Base-by-base conservation (phyloP, 2,888 invertebrate genomes). In the Nomada ferruginata region DNA sequence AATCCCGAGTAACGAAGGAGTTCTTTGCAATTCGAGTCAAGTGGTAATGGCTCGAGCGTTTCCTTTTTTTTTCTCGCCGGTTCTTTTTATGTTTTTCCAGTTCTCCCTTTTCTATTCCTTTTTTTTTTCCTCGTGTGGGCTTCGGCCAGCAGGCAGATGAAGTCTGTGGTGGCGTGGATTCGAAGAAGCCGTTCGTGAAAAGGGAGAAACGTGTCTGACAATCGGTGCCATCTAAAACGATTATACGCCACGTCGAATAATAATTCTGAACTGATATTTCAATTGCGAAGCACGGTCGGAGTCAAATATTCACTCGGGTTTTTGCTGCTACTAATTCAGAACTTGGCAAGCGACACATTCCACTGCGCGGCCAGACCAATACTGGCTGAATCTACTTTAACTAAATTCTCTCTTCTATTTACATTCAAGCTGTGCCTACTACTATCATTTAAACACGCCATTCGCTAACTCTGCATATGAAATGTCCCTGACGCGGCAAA, bases 1-100 rank as follows among this genome's bases (percentile, higher is more conserved):
- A 83, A 70, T 79, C 61, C 63, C 83, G 71, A 82, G 76, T 85
- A 85, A 79, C 85, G 77, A 85, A 85, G 84, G 70, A 80, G 76
- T 76, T 80, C 84, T 84, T 82, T 84, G 76, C 80, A 83, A 84
- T 83, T 83, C 77, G 66, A 83, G 76, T 84, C 79, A 74, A 83
- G 80, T 80, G 73, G 80, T 84, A 84, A 84, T 76, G 75, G 79
- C 76, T 50, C 71, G 20, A 52, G 63, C 57, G 59, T 76, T 79
- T 66, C 71, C 61, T 57, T 74, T 82, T 23, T 42, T 20, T 42
- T 29, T 55, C 23, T 29, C 50, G 36, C 29, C 65, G 23, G n/a
- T 60, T 63, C 55, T 53, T 59, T 63, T 63, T 65, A 59, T 65
- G 20, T 53, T 61, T 79, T 23, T 66, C 59, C 47, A 15, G 13